Evolutionary conservation across 2,888 invertebrate species (phyloP), one percentile per base, ranked within the genome.

Genomic region (Acrocyrtus sp.): DNA sequence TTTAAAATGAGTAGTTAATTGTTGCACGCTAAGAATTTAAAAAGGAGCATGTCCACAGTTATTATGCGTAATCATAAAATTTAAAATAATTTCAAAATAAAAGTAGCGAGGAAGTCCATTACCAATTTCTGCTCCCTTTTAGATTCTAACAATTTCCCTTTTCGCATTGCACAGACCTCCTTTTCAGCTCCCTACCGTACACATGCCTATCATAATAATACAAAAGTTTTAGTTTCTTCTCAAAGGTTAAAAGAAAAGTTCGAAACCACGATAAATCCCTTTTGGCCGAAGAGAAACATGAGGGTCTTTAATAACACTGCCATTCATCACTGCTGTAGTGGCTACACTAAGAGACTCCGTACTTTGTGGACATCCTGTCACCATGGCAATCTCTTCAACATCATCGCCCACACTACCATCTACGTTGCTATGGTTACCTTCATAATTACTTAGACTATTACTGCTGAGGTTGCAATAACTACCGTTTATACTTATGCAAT

Each of bases 201-300:
- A n/a, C n/a, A n/a, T n/a, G n/a, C n/a, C n/a, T n/a, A n/a, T n/a
- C n/a, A n/a, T n/a, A n/a, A n/a, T n/a, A n/a, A n/a, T n/a, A n/a
- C n/a, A n/a, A n/a, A n/a, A n/a, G n/a, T n/a, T n/a, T n/a, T n/a
- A n/a, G n/a, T n/a, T n/a, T n/a, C n/a, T n/a, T n/a, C 2, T 27
- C 17, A 19, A n/a, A n/a, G 1, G 17, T 22, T 53, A 68, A 43
- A 47, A 54, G 45, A 54, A 68, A 19, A 68, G 47, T 27, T 61
- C 34, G 15, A 61, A 61, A 8, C 68, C 68, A 3, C 47, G 60
- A 34, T 68, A 68, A 45, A 68, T 41, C 24, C 68, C 68, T 47
- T 60, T 45, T 22, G 60, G 68, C 27, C 68, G 60, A 19, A 68
- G 54, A 27, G 43, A 24, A 39, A 67, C 60, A 19, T 58, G 61